Conservation (phyloP, 2,113 vertebrate species). For the Podiceps cristatus region DNA sequence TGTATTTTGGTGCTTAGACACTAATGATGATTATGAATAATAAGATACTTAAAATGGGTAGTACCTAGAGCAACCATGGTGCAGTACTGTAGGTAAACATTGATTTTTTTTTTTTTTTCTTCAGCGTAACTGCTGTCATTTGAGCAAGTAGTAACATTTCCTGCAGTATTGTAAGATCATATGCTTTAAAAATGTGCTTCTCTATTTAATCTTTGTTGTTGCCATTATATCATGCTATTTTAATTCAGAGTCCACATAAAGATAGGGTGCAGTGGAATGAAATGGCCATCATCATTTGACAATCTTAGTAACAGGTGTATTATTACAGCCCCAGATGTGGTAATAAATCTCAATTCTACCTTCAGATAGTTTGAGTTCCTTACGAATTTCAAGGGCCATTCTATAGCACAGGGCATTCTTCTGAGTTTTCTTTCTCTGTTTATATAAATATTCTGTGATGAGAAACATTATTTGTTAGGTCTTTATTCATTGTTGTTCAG, state of each 20-base stretch:
- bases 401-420: not conserved
- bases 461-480: not conserved
- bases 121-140: not conserved
- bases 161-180: not conserved
- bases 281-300: not conserved
- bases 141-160: not conserved
- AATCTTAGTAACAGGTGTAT: not conserved
- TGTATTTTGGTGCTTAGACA: not conserved
- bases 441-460: not conserved
- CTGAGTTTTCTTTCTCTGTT: not conserved
- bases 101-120: not conserved
- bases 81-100: not conserved
- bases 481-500: not conserved
- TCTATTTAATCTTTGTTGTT: not conserved
- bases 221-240: not conserved
- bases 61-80: not conserved
- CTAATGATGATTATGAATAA: not conserved
- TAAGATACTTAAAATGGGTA: not conserved
- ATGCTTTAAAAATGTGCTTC: not conserved
- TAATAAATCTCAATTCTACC: slow-evolving; percentile 3
- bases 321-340: not conserved
- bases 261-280: not conserved
- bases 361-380: not conserved
- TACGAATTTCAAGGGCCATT: not conserved
- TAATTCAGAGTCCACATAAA: not conserved